Base-by-base conservation (phyloP, 2,113 vertebrate species). In the Mesembrinibis cayennensis region DNA sequence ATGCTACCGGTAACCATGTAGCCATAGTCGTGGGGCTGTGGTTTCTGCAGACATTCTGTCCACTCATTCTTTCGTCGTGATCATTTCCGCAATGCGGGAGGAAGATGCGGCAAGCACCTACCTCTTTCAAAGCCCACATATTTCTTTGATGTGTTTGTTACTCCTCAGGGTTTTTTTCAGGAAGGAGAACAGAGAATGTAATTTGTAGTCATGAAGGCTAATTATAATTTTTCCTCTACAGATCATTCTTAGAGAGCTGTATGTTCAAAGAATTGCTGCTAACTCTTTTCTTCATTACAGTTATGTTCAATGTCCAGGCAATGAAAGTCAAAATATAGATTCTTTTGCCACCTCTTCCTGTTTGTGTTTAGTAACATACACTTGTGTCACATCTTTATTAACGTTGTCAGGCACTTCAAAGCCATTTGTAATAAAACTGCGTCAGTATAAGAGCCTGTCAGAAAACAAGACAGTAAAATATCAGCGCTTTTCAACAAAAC, bases 131-230 rank as follows among this genome's bases (percentile, higher is more conserved):
- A 97, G 74, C 82, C 55, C 49, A 17, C 10, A 0, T 21, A 20
- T 81, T 83, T 90, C 81, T 96, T 97, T 95, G 90, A 95, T 96
- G 81, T 70, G 82, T 95, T 95, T 85, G 47, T 95, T 89, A 66
- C 36, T 94, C 88, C 84, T 91, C 73, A 20, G 86, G 79, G 38
- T 29, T 67, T 55, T 59, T 22, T 40, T 1, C 45, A 86, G 49
- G 63, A 79, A 87, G 80, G 79, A 44, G 84, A 92, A 52, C 36
- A 77, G 79, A 69, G 40, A 91, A 67, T 4, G 1, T 90, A 63
- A 89, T 92, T 93, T 21, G 4, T 93, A 18, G 55, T 91, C 38
- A 55, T 0, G 0, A 66, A 80, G 49, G 55, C 88, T 96, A 82
- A 93, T 96, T 93, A 77, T 49, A 65, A 11, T 79, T 95, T 85